Percentiles rank a stretch among this genome's conserved stretches.
Evolutionary conservation across 1,140 invertebrate genomes (phyloP).

Genomic region (Lepidurus arcticus): DNA sequence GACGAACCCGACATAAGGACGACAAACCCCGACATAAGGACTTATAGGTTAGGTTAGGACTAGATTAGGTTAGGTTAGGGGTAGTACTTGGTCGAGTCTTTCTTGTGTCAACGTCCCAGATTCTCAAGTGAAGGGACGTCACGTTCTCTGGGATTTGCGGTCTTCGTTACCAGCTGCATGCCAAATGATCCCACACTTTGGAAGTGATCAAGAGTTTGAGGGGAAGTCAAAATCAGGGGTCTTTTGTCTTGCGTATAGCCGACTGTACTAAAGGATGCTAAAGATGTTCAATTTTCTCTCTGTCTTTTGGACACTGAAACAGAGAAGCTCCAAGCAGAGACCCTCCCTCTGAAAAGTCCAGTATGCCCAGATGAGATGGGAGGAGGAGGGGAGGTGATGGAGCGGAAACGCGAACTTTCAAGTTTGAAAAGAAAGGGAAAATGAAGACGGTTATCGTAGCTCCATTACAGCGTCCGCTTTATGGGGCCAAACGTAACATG

Average conservation of each 20-base stretch:
- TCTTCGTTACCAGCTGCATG: neutral
- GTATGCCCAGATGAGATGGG: neutral
- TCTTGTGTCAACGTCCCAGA: neutral
- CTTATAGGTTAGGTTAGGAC: too few species aligned
- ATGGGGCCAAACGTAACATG: neutral
- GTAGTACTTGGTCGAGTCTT: too few species aligned
- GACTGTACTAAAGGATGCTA: neutral
- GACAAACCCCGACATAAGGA: too few species aligned
- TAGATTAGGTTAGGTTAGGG: too few species aligned
- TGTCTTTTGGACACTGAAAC: neutral
- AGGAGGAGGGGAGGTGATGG: neutral
- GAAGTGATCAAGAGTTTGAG: neutral
- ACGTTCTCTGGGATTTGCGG: neutral
- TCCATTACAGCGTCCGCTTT: neutral
- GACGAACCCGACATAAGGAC: too few species aligned
- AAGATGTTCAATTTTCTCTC: neutral
- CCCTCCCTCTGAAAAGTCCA: neutral
- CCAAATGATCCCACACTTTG: neutral
- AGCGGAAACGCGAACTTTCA: constrained; percentile 11
- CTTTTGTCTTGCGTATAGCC: neutral
- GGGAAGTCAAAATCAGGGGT: neutral
- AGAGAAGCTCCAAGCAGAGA: neutral
- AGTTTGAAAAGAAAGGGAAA: neutral
- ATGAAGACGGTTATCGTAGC: constrained; percentile 8
- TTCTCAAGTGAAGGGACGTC: neutral